Evolutionary conservation across 1,140 invertebrate species (phyloP).

Genomic region (Drosophila insularis): DNA sequence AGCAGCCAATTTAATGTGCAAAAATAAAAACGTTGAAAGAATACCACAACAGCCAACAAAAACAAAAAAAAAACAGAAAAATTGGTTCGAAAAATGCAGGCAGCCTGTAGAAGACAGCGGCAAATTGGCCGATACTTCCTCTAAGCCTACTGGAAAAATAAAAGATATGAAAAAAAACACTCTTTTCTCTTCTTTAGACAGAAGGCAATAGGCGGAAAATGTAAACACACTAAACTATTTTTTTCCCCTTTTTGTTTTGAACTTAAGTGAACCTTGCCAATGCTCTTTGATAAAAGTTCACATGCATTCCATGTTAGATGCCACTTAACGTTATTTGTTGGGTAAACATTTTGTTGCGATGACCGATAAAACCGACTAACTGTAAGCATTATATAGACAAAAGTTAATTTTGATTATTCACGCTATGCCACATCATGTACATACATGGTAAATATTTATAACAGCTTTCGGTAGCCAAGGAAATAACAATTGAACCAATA

Average conservation of each 20-base stretch:
- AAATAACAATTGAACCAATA: neutral
- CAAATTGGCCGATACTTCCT: constrained; percentile 32
- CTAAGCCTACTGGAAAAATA: constrained; percentile 15
- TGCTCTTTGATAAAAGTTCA: neutral
- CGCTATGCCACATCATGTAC: neutral
- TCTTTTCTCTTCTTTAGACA: too few relatives aligned
- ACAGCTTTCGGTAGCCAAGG: neutral
- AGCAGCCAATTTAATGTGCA: constrained; percentile 69
- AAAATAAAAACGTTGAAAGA: constrained; percentile 34
- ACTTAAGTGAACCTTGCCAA: neutral
- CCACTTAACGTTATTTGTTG: neutral
- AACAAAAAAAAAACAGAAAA: constrained; percentile 38
- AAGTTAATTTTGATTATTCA: neutral
- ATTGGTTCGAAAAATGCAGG: constrained; percentile 69
- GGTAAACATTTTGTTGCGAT: neutral
- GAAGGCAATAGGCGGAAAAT: neutral
- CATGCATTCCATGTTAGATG: neutral
- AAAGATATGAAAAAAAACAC: constrained; percentile 10
- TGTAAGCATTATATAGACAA: constrained; percentile 6
- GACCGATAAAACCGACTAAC: neutral
- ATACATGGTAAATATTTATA: neutral
- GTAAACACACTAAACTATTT: neutral
- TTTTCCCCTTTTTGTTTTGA: too few relatives aligned
- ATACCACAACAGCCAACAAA: constrained; percentile 14
- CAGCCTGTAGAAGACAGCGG: constrained; percentile 40